phyloP scores from a whole-genome alignment of 2,113 vertebrate species.

The zebrafish (Danio rerio) region GRCz12tu NC_133186.1:10681501-10682000 shows the following conservation, averaged over 20 bases:
- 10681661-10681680: constrained; percentile 5
- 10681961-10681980: not conserved
- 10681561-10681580: constrained; percentile 8
- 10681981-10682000: no score
- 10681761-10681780: constrained; percentile 10
- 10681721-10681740: constrained; percentile 26
- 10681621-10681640: not conserved
- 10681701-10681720: not conserved
- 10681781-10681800: constrained; percentile 6
- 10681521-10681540: no score
- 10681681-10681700: not conserved
- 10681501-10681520: no score
- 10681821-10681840: not conserved
- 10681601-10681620: constrained; percentile 4
- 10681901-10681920: not conserved
- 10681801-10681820: constrained; percentile 11
- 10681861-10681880: not conserved
- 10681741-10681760: constrained; percentile 23
- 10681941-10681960: not conserved
- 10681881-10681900: not conserved
- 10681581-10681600: not conserved
- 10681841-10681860: not conserved
- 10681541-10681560: not conserved
- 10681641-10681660: not conserved
- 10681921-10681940: not conserved